A percentile compares a stretch with the other conserved stretches of the same genome.
These are phyloP conservation scores for Pyrocoelia pectoralis DNA, from an alignment of 2,888 invertebrate genomes.

Conservation along the genomic window DNA sequence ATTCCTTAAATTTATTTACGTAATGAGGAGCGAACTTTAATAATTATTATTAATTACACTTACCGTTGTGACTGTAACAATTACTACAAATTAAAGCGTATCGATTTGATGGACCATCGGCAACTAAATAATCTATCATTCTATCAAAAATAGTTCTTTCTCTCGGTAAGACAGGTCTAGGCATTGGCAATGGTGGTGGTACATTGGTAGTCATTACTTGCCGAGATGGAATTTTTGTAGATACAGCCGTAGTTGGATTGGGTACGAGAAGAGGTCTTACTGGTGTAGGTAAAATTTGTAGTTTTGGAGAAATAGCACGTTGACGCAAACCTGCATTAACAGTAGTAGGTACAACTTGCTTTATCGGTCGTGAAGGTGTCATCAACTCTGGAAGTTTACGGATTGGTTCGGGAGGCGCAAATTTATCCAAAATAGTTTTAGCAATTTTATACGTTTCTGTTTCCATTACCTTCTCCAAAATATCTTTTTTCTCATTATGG, in stretches of 20 bases:
- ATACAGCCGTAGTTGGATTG: background rate
- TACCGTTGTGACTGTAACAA: constrained; percentile 94
- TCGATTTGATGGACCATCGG: constrained; percentile 93
- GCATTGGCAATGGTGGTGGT: constrained; percentile 60
- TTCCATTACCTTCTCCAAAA: constrained; percentile 96
- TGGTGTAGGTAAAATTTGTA: constrained; percentile 5
- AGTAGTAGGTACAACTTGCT: constrained; percentile 8
- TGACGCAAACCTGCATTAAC: constrained; percentile 23
- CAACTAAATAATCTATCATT: constrained; percentile 92
- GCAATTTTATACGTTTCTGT: constrained; percentile 97
- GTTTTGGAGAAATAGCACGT: constrained; percentile 12
- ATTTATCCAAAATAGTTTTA: constrained; percentile 87
- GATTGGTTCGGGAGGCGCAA: constrained; percentile 65
- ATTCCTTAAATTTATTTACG: constrained; percentile 68
- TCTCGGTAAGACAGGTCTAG: constrained; percentile 75
- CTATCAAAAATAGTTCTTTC: constrained; percentile 85
- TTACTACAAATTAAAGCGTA: constrained; percentile 94
- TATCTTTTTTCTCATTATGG: constrained; percentile 83
- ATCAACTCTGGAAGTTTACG: background rate
- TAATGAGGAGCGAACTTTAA: too few species aligned
- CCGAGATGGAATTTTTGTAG: background rate
- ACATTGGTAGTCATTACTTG: too few species aligned
- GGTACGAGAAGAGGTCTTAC: background rate
- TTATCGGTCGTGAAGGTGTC: background rate
- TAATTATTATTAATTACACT: too few species aligned